Conservation (phyloP, 2,113 vertebrate species). For the Peucedramus taeniatus region DNA sequence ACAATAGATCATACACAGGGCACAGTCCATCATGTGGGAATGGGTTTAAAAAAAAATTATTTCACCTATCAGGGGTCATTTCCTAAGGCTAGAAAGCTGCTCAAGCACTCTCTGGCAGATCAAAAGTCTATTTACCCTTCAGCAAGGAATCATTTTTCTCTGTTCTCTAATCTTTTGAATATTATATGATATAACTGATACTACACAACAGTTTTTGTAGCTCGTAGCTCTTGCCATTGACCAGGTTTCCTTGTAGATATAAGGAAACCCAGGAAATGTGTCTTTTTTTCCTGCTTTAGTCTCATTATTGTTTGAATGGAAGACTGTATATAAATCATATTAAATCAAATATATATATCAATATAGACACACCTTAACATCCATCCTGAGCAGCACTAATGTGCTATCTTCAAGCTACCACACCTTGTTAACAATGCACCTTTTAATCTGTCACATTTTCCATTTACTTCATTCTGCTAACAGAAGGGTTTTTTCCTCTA, state of each 20-base stretch:
- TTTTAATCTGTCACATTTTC: not conserved
- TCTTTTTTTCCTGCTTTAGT: not conserved
- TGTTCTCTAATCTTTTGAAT: slow-evolving; percentile 15
- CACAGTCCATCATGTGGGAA: not conserved
- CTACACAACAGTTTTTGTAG: not conserved
- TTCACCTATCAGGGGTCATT: slow-evolving; percentile 17
- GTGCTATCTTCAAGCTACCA: not conserved
- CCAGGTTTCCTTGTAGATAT: not conserved
- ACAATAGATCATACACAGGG: not conserved
- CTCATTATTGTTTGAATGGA: not conserved
- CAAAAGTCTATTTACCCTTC: slow-evolving; percentile 39
- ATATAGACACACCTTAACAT: not conserved
- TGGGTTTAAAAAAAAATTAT: not conserved
- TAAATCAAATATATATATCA: not conserved
- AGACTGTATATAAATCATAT: not conserved
- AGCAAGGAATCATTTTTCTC: slow-evolving; percentile 28
- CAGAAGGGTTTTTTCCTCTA: not conserved
- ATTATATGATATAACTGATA: slow-evolving; percentile 13
- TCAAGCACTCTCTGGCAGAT: not conserved
- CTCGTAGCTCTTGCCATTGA: not conserved
- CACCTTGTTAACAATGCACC: not conserved
- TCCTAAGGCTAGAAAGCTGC: slow-evolving; percentile 18
- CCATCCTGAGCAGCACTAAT: not conserved
- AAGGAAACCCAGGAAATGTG: not conserved
- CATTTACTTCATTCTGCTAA: not conserved